Conservation (phyloP, 2,888 invertebrate genomes). For the Orchesellides sinensis region DNA sequence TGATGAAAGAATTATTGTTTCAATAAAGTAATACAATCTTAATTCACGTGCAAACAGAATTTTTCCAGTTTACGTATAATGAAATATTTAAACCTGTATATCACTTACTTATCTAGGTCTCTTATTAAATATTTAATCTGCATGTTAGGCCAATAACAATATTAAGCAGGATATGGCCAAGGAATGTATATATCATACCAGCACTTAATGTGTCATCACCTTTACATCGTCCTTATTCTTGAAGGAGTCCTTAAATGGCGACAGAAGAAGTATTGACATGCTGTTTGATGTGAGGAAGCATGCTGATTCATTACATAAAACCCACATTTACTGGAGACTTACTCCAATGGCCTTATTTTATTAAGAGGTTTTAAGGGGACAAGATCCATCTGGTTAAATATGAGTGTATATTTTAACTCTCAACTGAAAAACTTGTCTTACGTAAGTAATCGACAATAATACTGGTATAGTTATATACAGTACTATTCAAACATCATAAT, state of each 20-base stretch:
- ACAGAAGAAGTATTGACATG: conserved; percentile 17
- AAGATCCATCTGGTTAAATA: neutral
- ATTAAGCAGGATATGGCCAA: conserved; percentile 23
- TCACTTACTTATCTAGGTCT: neutral
- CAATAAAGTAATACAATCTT: no score
- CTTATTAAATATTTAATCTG: neutral
- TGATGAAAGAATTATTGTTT: conserved; percentile 1
- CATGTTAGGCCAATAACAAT: neutral
- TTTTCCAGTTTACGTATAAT: neutral
- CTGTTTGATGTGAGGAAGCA: conserved; percentile 23
- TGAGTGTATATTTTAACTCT: no score
- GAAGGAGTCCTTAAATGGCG: conserved; percentile 42
- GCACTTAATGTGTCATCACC: conserved; percentile 21
- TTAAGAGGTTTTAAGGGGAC: conserved; percentile 16
- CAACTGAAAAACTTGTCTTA: neutral
- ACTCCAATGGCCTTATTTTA: conserved; percentile 13
- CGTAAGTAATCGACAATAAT: no score
- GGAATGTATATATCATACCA: conserved; percentile 6
- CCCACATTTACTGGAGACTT: neutral
- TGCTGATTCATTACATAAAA: neutral
- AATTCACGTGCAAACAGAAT: no score
- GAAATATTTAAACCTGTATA: neutral
- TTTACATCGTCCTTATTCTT: neutral
- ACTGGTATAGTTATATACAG: no score
- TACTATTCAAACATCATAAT: no score